Evolutionary conservation across 2,113 vertebrate species (phyloP).

Genomic region (Numida meleagris): DNA sequence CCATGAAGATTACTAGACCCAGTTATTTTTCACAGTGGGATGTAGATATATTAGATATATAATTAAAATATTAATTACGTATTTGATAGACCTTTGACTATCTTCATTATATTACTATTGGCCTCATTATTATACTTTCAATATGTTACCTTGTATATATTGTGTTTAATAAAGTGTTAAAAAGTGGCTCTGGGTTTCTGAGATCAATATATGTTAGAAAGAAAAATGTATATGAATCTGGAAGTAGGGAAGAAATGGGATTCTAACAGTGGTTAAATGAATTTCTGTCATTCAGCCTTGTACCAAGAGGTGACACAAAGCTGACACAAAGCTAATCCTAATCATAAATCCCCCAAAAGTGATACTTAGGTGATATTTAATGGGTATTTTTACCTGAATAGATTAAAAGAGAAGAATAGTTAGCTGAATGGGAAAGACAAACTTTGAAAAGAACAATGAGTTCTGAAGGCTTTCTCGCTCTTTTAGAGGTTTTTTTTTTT

Average conservation of each 20-base stretch:
- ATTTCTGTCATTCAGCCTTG: slow-evolving; percentile 39
- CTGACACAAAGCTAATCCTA: slow-evolving; percentile 54
- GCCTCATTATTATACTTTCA: slow-evolving; percentile 34
- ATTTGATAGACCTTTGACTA: slow-evolving; percentile 41
- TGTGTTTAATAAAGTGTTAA: slow-evolving; percentile 64
- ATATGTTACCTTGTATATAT: slow-evolving; percentile 53
- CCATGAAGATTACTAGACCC: slow-evolving; percentile 66
- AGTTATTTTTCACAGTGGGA: slow-evolving; percentile 75
- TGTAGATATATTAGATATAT: slow-evolving; percentile 61
- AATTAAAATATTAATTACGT: slow-evolving; percentile 80
- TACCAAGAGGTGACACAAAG: slow-evolving; percentile 47
- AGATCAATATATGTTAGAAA: slow-evolving; percentile 35
- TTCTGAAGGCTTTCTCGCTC: background rate
- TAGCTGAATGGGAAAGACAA: background rate
- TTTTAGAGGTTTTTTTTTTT: background rate
- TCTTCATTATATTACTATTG: slow-evolving; percentile 41
- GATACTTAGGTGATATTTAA: slow-evolving; percentile 53
- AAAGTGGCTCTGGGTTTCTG: slow-evolving; percentile 10
- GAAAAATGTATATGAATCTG: slow-evolving; percentile 47
- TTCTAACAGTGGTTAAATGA: slow-evolving; percentile 56
- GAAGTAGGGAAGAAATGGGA: slow-evolving; percentile 42
- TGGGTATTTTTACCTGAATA: slow-evolving; percentile 52
- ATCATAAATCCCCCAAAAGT: slow-evolving; percentile 64
- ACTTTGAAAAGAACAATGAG: background rate
- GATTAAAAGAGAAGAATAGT: slow-evolving; percentile 11